Evolutionary conservation across 2,888 invertebrate genomes (phyloP).

Genomic region (Andrena haemorrhoa): DNA sequence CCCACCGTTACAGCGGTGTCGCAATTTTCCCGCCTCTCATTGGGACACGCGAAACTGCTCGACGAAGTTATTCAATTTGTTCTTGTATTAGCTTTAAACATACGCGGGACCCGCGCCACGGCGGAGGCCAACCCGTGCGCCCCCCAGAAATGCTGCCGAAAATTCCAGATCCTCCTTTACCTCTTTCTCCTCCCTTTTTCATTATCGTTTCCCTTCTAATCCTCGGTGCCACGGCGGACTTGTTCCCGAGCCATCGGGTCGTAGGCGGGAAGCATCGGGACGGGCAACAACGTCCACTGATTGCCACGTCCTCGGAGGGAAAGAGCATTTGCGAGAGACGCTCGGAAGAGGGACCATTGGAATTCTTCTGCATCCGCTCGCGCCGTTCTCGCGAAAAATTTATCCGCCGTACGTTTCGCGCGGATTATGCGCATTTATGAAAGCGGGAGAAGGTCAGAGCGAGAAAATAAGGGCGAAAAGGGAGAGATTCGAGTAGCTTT

Average conservation of each 20-base stretch:
- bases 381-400: constrained; percentile 38
- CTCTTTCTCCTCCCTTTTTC: background rate
- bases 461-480: constrained; percentile 22
- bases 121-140: background rate
- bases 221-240: background rate
- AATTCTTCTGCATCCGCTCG: constrained; percentile 13
- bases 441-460: constrained; percentile 11
- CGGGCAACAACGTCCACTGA: background rate
- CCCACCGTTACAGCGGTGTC: constrained; percentile 27
- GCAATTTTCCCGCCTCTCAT: constrained; percentile 58
- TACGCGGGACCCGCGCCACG: background rate
- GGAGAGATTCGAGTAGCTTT: constrained; percentile 52
- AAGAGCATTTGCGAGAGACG: background rate
- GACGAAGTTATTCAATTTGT: constrained; percentile 50
- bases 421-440: constrained; percentile 64
- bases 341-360: background rate
- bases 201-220: constrained; percentile 1
- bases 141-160: background rate
- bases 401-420: constrained; percentile 55
- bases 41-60: constrained; percentile 28
- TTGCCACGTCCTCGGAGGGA: background rate
- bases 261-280: background rate
- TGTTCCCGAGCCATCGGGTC: constrained; percentile 8
- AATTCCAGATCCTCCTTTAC: constrained; percentile 9
- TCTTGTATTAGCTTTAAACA: constrained; percentile 46